Evolutionary conservation across 2,797 vertebrate species (phyloP), one percentile per base, ranked within the genome.

Genomic region (Picus viridis): DNA sequence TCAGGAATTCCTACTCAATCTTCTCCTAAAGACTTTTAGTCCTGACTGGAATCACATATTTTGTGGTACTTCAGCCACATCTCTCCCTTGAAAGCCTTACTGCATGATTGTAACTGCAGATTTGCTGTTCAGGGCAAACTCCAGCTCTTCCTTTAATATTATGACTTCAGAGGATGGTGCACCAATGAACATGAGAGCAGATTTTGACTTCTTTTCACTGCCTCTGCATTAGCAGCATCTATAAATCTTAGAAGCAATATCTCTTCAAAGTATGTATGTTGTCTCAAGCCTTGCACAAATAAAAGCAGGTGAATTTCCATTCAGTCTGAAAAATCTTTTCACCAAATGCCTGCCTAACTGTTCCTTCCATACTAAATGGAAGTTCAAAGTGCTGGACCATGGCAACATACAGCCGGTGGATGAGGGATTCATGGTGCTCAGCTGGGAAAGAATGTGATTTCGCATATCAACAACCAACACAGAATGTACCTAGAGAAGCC

Each of bases 151-250:
- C 1, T 51, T 76, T 70, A 70, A 86, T 65, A 49, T 23, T 32
- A 39, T 2, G 22, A 19, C 63, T 83, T 34, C 29, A 27, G 47
- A 3, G n/a, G 34, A 23, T 39, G 43, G 20, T 45, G 73, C 83
- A 78, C 80, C 43, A 47, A 19, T 3, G 26, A 22, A 58, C 9
- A 3, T 0, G 30, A 59, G 79, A 83, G 57, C 77, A 58, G 56
- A 9, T 45, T 91, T 78, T 92, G 88, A 92, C 70, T 92, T 70
- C 78, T 76, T 88, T 89, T 67, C 49, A 7, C 83, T 73, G 68
- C 57, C 83, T 89, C 61, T 82, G 61, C 34, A 10, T 74, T 67
- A 81, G 86, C 85, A 76, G 53, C 1, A 3, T 15, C 4, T 24
- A 64, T 79, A 84, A 94, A 91, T 79, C 83, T 43, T n/a, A 12